Conservation (phyloP, 92 coral and sea anemone genomes). For the Palythoa heliodiscus region DNA sequence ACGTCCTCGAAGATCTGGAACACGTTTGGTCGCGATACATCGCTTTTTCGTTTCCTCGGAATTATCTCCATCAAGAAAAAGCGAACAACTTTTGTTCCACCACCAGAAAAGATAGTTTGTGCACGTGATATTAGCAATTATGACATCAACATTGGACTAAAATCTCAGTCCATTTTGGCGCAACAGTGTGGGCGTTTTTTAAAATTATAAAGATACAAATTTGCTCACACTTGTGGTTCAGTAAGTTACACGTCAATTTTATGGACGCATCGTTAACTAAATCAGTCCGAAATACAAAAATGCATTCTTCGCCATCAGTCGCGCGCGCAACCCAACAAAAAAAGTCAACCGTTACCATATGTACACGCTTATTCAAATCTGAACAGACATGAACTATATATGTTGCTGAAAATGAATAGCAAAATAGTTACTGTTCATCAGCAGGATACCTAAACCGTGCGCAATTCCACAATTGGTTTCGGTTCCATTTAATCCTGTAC, state of each 20-base stretch:
- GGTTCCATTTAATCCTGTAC: too few relatives aligned
- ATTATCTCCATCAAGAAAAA: conserved; percentile 27
- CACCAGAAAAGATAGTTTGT: background rate
- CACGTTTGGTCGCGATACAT: conserved; percentile 1
- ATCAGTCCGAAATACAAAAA: background rate
- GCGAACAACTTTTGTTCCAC: background rate
- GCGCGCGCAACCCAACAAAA: background rate
- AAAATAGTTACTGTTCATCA: too few relatives aligned
- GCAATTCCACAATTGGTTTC: too few relatives aligned
- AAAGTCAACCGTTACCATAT: background rate
- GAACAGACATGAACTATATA: too few relatives aligned
- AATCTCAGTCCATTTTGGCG: background rate
- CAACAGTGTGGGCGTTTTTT: background rate
- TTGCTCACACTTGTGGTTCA: too few relatives aligned
- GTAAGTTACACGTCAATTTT: background rate
- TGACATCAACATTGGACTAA: conserved; percentile 11
- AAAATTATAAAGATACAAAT: background rate
- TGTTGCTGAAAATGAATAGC: too few relatives aligned
- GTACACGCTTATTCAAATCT: background rate
- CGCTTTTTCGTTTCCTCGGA: conserved; percentile 16
- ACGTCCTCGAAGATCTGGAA: conserved; percentile 28
- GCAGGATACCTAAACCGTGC: too few relatives aligned
- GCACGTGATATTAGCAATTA: background rate
- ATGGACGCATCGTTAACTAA: background rate
- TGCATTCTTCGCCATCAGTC: conserved; percentile 1